These are phyloP conservation scores for Luscinia megarhynchos DNA, from an alignment of 2,797 vertebrate species.

Conservation along the genomic window DNA sequence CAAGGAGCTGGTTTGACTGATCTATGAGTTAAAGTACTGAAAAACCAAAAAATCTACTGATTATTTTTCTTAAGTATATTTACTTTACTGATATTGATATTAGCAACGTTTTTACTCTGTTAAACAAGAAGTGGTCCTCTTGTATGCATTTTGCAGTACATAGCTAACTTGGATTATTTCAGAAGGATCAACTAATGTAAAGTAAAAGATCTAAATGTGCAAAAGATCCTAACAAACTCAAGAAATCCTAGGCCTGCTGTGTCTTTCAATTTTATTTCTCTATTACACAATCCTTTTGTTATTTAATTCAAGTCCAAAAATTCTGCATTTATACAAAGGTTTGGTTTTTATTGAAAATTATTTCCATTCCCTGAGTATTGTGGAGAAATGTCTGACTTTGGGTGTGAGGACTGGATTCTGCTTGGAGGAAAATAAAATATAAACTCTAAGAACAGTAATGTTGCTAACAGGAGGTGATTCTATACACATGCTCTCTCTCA, in stretches of 20 bases:
- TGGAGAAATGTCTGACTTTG: not conserved
- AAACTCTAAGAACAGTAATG: not conserved
- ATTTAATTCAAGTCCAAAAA: not conserved
- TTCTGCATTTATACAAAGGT: not conserved
- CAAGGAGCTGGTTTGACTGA: not conserved
- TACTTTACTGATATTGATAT: not conserved
- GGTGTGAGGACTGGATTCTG: not conserved
- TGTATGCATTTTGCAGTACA: not conserved
- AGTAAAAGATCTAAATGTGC: not conserved
- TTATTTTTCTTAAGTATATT: not conserved
- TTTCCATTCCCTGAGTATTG: not conserved
- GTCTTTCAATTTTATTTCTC: not conserved
- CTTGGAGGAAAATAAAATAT: not conserved
- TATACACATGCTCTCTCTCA: not conserved
- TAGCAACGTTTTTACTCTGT: not conserved
- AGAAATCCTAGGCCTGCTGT: not conserved
- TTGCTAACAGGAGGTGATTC: not conserved
- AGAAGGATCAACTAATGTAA: not conserved
- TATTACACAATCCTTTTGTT: not conserved
- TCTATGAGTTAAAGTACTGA: not conserved
- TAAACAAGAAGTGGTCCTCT: not conserved
- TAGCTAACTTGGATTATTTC: not conserved
- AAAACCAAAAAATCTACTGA: not conserved
- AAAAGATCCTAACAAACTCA: not conserved
- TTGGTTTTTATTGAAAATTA: not conserved